A percentile compares a stretch with the other conserved stretches of the same genome.
Conservation (phyloP, 2,797 vertebrate species). For the Champsocephalus gunnari region DNA sequence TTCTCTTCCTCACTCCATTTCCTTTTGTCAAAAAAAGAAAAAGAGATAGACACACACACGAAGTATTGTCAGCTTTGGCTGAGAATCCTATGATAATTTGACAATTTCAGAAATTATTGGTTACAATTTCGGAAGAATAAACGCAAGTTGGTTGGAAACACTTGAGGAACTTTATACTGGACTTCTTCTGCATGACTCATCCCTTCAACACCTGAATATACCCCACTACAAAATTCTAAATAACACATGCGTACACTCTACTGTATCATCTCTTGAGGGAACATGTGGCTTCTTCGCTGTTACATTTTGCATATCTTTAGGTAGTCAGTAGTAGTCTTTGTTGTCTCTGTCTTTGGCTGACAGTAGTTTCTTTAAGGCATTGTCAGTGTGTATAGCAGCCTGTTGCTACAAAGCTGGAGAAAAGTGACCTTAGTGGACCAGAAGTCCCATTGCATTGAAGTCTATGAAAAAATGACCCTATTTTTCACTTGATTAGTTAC, state of each 20-base stretch:
- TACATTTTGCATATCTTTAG: background rate
- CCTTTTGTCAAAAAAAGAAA: constrained; percentile 52
- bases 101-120: constrained; percentile 28
- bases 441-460: no score
- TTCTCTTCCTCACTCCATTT: constrained; percentile 66
- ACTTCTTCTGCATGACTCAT: constrained; percentile 15
- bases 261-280: no score
- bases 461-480: no score
- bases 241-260: background rate
- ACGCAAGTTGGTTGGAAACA: background rate
- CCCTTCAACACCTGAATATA: no score
- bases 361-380: no score
- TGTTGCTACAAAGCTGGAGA: background rate
- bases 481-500: no score
- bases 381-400: background rate
- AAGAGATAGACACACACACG: constrained; percentile 6
- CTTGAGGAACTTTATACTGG: background rate
- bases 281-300: background rate
- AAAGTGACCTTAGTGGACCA: no score
- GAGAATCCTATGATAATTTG: constrained; percentile 41
- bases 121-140: background rate
- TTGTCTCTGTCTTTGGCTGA: background rate
- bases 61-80: constrained; percentile 34
- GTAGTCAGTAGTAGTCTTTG: no score
- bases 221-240: no score